Base-by-base conservation (phyloP, 2,888 invertebrate species). In the Coremacera marginata region DNA sequence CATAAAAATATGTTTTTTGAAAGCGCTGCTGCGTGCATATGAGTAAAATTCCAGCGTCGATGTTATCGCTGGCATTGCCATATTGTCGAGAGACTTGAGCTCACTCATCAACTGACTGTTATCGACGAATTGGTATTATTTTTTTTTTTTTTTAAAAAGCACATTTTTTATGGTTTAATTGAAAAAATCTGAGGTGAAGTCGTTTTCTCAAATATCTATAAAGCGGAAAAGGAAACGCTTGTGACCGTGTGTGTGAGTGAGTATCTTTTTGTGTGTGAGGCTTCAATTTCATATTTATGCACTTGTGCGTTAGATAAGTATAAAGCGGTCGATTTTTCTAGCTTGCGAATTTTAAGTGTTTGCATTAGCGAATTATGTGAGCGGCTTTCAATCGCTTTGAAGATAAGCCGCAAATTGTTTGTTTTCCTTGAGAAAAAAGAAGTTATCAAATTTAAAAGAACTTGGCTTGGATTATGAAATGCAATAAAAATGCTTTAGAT, bases 361-460 rank as follows among this genome's bases (percentile, higher is more conserved):
- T 79, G 77, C 79, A 75, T 51, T 77, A 74, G 77, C 74, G 79
- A 79, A 79, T 81, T 80, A 76, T 77, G 74, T 63, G 67, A 2
- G 31, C 27, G 60, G 57, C 51, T 73, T 73, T 71, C 79, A 80
- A 80, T 80, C 78, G 80, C 81, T 81, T 81, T 81, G 80, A 81
- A 57, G 75, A 70, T 67, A n/a, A 75, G 57, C 37, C 57, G 44
- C 57, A 68, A 57, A 44, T 44, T 63, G 70, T 51, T 52, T 51
- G 49, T 44, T 57, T 22, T 44, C 11, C 11, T 44, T 11, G 11
- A 1, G 14, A 44, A 44, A 14, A 1, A 44, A 44, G 3, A 44
- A 11, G 11, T 44, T 44, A 14, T 44, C 2, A 44, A 44, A 44
- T 2, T 44, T 11, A 11, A 14, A 11, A 44, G 44, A 44, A 44